These are phyloP conservation scores for Lordiphosa fenestrarum DNA, from an alignment of 2,888 invertebrate species.

Conservation along the genomic window DNA sequence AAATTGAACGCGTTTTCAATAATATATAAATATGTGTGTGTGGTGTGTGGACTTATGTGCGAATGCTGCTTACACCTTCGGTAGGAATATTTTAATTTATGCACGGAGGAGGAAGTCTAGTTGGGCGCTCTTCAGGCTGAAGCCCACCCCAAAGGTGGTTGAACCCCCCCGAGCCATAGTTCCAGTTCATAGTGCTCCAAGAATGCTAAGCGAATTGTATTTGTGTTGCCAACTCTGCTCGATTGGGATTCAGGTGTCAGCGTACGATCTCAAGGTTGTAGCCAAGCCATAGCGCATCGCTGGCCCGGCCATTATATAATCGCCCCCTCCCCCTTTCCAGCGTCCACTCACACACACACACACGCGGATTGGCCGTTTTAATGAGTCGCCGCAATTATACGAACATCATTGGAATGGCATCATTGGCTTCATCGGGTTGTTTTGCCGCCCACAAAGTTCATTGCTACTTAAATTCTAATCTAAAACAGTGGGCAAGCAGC, in stretches of 20 bases:
- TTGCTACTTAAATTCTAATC: conserved; percentile 37
- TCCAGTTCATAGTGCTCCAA: conserved; percentile 65
- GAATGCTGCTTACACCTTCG: conserved; percentile 27
- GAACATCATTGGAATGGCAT: background rate
- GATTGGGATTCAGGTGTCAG: conserved; percentile 52
- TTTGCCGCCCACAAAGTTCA: conserved; percentile 45
- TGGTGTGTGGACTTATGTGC: background rate
- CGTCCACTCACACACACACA: conserved; percentile 13
- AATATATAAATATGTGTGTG: no score
- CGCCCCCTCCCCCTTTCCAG: conserved; percentile 17
- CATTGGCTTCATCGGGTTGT: conserved; percentile 14
- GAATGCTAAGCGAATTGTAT: conserved; percentile 65
- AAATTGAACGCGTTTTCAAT: conserved; percentile 34
- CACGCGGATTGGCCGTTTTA: conserved; percentile 51
- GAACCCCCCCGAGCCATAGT: conserved; percentile 49
- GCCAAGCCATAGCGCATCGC: conserved; percentile 47
- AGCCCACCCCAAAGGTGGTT: conserved; percentile 49
- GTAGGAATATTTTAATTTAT: conserved; percentile 52
- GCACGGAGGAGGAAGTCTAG: conserved; percentile 20
- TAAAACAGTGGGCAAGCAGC: conserved; percentile 13
- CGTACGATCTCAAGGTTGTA: conserved; percentile 64
- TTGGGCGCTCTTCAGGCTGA: no score
- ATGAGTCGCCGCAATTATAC: conserved; percentile 20
- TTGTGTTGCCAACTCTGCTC: conserved; percentile 44
- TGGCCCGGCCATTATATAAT: conserved; percentile 57